Evolutionary conservation across 2,113 vertebrate genomes (phyloP), one percentile per base, ranked within the genome.

Genomic region (Verasper variegatus): DNA sequence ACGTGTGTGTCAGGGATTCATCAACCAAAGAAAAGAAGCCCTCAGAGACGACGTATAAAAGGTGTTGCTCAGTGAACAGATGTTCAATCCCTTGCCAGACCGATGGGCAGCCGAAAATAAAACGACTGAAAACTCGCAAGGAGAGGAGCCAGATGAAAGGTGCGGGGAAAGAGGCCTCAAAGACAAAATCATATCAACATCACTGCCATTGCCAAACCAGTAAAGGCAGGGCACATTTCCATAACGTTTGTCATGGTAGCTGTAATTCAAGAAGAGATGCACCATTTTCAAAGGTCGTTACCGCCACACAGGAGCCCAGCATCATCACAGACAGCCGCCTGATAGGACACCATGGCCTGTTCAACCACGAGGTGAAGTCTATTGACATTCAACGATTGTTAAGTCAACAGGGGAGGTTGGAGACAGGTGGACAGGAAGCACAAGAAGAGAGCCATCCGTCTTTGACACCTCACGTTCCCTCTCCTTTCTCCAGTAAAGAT

Each of bases 301-400:
- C 59, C 55, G 54, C 21, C 52, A 15, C 74, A 26, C 87, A 88
- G 40, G 93, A 92, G 64, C 88, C 90, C 1, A 91, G 93, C 60
- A 82, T 95, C 60, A 96, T 96, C 74, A 95, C 95, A 5, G 88
- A 94, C 10, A 84, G 81, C 42, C 95, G 95, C 1, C 89, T 96
- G 18, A 93, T 86, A 3, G 93, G 94, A 20, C 94, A 93, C 74
- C 90, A 89, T 11, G 95, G 95, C 11, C 89, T 95, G 15, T 96
- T 96, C 77, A 95, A 94, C 81, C 91, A 91, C 23, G 92, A 95
- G 68, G 92, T 96, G 61, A 95, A 95, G 71, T 96, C 95, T 1
- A 56, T 94, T 2, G 86, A 95, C 51, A 94, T 96, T 51, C 92
- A 93, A 58, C 93, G 95, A 13, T 40, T 95, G 14, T 69, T 95